A percentile compares a stretch with the other conserved stretches of the same genome.
Conservation (phyloP, 2,113 vertebrate genomes). For the Tragelaphus imberbis region DNA sequence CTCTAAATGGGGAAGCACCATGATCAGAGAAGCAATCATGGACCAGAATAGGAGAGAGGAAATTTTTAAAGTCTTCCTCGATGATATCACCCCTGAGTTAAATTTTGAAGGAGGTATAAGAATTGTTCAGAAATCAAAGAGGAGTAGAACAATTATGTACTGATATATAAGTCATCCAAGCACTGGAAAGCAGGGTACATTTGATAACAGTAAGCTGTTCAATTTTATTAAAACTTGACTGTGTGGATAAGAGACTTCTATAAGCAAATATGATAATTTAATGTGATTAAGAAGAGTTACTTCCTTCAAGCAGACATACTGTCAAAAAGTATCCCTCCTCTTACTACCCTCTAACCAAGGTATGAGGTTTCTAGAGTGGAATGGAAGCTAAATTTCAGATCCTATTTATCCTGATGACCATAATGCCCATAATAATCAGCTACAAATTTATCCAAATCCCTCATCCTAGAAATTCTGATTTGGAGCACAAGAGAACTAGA, state of each 20-base stretch:
- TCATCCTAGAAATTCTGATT: not conserved
- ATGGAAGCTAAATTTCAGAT: not conserved
- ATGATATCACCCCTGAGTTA: not conserved
- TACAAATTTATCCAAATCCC: not conserved
- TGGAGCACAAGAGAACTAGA: not conserved
- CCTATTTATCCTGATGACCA: not conserved
- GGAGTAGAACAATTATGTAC: not conserved
- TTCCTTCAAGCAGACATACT: not conserved
- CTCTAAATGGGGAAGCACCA: not conserved
- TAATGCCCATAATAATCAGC: not conserved
- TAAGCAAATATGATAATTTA: not conserved
- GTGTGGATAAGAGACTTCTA: not conserved
- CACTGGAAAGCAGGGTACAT: not conserved
- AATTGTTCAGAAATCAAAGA: not conserved
- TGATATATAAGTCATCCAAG: not conserved
- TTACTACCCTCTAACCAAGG: not conserved
- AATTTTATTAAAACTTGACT: not conserved
- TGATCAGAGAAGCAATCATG: not conserved
- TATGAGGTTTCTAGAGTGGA: not conserved
- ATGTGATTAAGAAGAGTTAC: not conserved
- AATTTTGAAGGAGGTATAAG: not conserved
- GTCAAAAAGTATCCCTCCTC: not conserved
- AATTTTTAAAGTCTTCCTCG: not conserved
- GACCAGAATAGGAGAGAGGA: not conserved
- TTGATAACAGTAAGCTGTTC: not conserved